These are phyloP conservation scores for Enteromius afrohamiltoni DNA, from an alignment of 2,797 vertebrate genomes.

Conservation along the genomic window DNA sequence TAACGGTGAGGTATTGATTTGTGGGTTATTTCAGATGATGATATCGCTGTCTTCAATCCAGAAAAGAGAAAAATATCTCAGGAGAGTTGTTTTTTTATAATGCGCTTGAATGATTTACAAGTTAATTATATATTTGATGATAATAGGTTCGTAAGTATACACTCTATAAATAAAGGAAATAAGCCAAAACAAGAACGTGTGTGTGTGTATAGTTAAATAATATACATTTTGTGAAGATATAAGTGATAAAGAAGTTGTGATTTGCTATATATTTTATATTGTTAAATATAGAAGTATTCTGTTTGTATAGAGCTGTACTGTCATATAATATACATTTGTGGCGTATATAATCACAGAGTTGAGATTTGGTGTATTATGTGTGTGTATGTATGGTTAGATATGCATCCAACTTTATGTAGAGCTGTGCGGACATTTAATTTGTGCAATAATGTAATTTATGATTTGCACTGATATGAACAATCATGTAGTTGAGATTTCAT, in stretches of 20 bases:
- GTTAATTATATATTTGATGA: constrained; percentile 54
- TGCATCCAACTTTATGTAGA: neutral
- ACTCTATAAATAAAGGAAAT: constrained; percentile 41
- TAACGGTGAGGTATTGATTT: constrained; percentile 59
- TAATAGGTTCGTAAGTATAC: constrained; percentile 47
- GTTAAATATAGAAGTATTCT: too few relatives aligned
- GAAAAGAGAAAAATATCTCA: neutral
- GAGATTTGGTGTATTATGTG: neutral
- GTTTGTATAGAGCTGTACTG: too few relatives aligned
- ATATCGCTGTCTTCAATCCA: constrained; percentile 61
- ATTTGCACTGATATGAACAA: neutral
- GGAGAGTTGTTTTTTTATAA: constrained; percentile 38
- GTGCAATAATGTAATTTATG: neutral
- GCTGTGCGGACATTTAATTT: neutral
- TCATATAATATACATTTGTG: neutral
- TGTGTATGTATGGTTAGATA: too few relatives aligned
- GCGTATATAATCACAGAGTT: neutral
- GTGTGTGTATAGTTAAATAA: too few relatives aligned
- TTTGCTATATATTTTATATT: too few relatives aligned
- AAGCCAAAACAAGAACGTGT: constrained; percentile 23
- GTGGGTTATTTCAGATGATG: constrained; percentile 59
- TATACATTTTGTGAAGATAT: too few relatives aligned
- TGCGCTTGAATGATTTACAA: constrained; percentile 37
- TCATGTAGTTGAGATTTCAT: neutral
- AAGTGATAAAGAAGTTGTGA: too few relatives aligned